Evolutionary conservation across 2,113 vertebrate genomes (phyloP), one percentile per base, ranked within the genome.

Genomic region (Melanerpes formicivorus): DNA sequence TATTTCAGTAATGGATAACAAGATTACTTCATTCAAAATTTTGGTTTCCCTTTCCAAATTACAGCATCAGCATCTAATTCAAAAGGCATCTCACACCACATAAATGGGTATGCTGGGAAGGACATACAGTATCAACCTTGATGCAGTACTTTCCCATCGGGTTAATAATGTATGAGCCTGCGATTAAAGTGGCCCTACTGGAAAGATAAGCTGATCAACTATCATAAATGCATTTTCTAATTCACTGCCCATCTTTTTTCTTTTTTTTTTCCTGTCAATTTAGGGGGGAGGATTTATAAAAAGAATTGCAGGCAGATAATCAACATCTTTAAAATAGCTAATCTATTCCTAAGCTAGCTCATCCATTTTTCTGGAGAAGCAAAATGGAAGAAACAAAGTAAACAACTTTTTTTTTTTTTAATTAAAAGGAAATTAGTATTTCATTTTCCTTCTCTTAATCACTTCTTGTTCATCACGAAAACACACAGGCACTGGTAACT

Each of bases 131-230:
- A 91, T 82, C 80, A 88, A 83, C 82, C 80, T 69, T 72, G 84
- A 96, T 67, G 84, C 83, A 93, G 66, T 87, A 65, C 77, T 91
- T 95, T 80, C 63, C 50, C 80, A 66, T 56, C 78, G 88, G 70
- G 65, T 96, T 94, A 97, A 97, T 95, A 95, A 96, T 96, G 93
- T 18, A 95, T 96, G 89, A 94, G 80, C 32, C 62, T 71, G 70
- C 1, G 3, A 87, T 67, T 93, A 54, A 96, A 96, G 84, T 92
- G 91, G 71, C 42, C 87, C 81, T 88, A 44, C 81, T 80, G 93
- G 72, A 95, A 95, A 80, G 78, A 90, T 79, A 93, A 94, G 86
- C 70, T 87, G 80, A 95, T 90, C 82, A 94, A 76, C 84, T 90
- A 64, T 66, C 67, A 84, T 72, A 95, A 91, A 87, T 91, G 94